A percentile compares a stretch with the other conserved stretches of the same genome.
phyloP scores from a whole-genome alignment of 2,888 invertebrate genomes.

The Napeogenes sylphis region DNA sequence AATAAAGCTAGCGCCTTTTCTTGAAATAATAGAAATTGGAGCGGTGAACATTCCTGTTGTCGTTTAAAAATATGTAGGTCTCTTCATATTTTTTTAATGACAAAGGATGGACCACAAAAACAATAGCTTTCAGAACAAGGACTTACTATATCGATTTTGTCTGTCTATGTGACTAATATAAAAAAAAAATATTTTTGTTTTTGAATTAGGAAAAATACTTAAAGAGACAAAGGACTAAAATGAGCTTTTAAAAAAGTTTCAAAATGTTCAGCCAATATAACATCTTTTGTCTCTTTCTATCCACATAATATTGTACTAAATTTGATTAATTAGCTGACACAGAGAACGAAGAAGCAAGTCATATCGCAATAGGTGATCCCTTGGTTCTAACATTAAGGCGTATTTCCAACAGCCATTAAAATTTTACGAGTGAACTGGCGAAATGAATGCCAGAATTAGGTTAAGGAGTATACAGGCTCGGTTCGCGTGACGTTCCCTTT shows the following conservation, averaged over 20 bases:
- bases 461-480: conserved; percentile 61
- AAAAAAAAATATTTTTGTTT: no score
- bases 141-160: not conserved
- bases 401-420: conserved; percentile 68
- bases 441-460: conserved; percentile 74
- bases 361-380: conserved; percentile 47
- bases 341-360: conserved; percentile 38
- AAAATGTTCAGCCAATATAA: not conserved
- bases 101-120: not conserved
- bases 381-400: conserved; percentile 53
- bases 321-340: conserved; percentile 43
- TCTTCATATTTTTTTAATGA: conserved; percentile 18
- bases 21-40: conserved; percentile 30
- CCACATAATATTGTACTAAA: conserved; percentile 22
- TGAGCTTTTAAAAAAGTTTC: not conserved
- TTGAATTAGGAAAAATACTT: no score
- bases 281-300: conserved; percentile 15
- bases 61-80: conserved; percentile 26
- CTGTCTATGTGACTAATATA: no score
- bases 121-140: not conserved
- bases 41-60: conserved; percentile 14
- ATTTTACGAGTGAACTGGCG: conserved; percentile 72
- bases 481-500: conserved; percentile 55
- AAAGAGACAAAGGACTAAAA: no score
- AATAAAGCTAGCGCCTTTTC: conserved; percentile 22